Conservation (phyloP, 2,113 vertebrate species). For the Nycticryphes semicollaris region DNA sequence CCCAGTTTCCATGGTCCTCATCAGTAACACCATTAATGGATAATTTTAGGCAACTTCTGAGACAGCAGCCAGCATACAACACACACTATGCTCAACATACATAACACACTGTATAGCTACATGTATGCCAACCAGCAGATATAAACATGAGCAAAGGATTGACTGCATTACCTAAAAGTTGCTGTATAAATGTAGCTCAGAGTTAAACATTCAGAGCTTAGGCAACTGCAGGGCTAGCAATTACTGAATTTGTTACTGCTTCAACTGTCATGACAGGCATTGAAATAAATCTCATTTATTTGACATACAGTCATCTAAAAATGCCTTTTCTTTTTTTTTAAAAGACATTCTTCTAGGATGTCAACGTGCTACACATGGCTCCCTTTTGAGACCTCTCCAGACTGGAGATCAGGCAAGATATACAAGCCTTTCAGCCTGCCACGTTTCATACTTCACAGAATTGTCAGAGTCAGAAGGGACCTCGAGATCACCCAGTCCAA, state of each 20-base stretch:
- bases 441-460: neutral
- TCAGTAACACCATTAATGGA: neutral
- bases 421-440: constrained; percentile 39
- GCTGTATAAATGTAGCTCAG: neutral
- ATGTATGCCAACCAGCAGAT: neutral
- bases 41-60: neutral
- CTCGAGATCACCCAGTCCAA: too few relatives aligned
- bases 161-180: neutral
- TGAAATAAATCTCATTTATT: constrained; percentile 49
- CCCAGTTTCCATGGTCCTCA: neutral
- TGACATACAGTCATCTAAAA: constrained; percentile 15
- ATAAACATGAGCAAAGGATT: neutral
- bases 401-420: constrained; percentile 47
- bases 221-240: neutral
- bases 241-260: constrained; percentile 20
- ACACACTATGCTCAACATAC: neutral
- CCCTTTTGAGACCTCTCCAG: constrained; percentile 32
- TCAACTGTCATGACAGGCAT: constrained; percentile 42
- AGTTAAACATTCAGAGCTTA: neutral
- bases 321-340: neutral
- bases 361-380: constrained; percentile 9
- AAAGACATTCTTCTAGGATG: neutral
- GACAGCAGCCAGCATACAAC: neutral
- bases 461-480: too few relatives aligned
- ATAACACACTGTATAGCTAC: neutral